Base-by-base conservation (phyloP, 2,888 invertebrate genomes). In the Diplolepis rosae region DNA sequence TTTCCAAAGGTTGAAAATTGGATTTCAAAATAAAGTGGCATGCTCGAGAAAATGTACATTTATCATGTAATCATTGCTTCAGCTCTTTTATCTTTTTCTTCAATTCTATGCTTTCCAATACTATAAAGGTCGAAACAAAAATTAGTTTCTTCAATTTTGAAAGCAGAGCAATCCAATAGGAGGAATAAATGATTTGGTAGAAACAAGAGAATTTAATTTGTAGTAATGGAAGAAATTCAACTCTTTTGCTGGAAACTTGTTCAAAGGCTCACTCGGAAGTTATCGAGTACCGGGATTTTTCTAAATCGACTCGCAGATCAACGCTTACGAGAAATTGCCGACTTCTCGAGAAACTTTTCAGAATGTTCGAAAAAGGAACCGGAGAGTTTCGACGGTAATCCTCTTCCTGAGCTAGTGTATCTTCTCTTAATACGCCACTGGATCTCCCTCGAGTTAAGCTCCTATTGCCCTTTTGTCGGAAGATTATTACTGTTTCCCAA, bases 401-500 rank as follows among this genome's bases (percentile, higher is more conserved):
- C 27, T 61, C 61, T 39, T 61, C 35, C 24, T n/a, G 11, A 50
- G 50, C 50, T 13, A 24, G 35, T 39, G 35, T 61, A 52, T 56
- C 35, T 27, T 13, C 24, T 35, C 54, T 39, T 61, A n/a, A n/a
- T 61, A 61, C 61, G 61, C 61, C 61, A 61, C 32, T 61, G 61
- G 27, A 7, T 61, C 39, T 39, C n/a, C 61, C 24, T 9, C 24
- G 39, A 61, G 27, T 39, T 61, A 61, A 61, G 61, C 61, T 61
- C 39, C 61, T 61, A 61, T 61, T 39, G 61, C 39, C 35, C 39
- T 61, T 61, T 39, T 61, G n/a, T 39, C 39, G 27, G 35, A 39
- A 61, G 61, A 61, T 61, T 61, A 61, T 61, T 61, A 61, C 61
- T 39, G 61, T 61, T 61, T 61, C 35, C n/a, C 39, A 11, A 61